These are phyloP conservation scores for Phaonia tiefii DNA, from an alignment of 2,888 invertebrate species.

Conservation along the genomic window DNA sequence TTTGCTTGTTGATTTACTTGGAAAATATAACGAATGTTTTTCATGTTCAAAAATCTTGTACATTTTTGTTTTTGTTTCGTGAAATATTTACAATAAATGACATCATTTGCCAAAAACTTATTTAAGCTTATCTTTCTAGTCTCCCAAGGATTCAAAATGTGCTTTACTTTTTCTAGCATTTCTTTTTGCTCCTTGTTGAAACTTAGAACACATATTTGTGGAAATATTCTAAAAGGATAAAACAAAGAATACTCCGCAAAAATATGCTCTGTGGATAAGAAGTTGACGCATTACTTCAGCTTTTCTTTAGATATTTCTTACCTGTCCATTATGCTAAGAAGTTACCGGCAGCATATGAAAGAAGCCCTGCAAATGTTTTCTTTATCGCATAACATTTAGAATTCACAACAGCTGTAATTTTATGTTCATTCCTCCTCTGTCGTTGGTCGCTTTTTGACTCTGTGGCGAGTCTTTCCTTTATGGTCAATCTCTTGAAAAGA, in stretches of 20 bases:
- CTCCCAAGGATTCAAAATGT: slow-evolving; percentile 24
- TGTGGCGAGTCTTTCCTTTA: slow-evolving; percentile 43
- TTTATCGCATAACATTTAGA: slow-evolving; percentile 60
- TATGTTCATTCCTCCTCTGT: slow-evolving; percentile 36
- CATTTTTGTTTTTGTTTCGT: background rate
- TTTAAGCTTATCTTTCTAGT: slow-evolving; percentile 60
- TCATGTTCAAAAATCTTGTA: background rate
- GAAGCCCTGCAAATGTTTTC: slow-evolving; percentile 35
- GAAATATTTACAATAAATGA: slow-evolving; percentile 57
- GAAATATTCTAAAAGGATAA: no score
- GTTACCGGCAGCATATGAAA: background rate
- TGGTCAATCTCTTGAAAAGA: no score
- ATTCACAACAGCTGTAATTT: slow-evolving; percentile 45
- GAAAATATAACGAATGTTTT: background rate
- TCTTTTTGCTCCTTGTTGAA: no score
- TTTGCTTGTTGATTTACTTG: slow-evolving; percentile 5
- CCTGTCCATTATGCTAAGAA: slow-evolving; percentile 12
- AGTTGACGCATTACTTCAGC: no score
- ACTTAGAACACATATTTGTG: no score
- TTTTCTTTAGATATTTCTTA: slow-evolving; percentile 42
- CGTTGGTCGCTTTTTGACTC: background rate
- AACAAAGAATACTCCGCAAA: no score
- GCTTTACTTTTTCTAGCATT: no score
- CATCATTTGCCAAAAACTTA: slow-evolving; percentile 67
- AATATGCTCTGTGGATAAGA: no score